Conservation (phyloP, 2,888 invertebrate genomes). For the Torymus aiolomorphi region DNA sequence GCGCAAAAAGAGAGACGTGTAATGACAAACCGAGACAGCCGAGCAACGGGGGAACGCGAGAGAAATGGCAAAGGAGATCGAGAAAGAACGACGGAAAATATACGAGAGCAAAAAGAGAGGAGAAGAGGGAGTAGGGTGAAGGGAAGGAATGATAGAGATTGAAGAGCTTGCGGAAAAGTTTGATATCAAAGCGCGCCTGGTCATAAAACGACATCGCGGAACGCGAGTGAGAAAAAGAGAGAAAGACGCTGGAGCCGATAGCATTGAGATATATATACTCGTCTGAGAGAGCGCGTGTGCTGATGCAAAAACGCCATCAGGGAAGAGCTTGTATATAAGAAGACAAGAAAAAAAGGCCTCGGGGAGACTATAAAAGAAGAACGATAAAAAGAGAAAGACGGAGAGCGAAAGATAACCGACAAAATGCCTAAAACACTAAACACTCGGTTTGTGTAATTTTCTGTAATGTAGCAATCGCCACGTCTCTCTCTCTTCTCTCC, state of each 20-base stretch:
- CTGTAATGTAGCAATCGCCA: conserved; percentile 49
- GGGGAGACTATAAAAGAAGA: neutral
- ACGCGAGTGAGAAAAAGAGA: neutral
- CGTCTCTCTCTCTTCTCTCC: conserved; percentile 1
- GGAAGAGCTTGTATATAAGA: neutral
- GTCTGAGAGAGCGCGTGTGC: neutral
- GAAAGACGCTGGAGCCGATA: conserved; percentile 40
- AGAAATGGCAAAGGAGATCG: neutral
- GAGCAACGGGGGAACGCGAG: neutral
- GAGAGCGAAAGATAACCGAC: conserved; percentile 39
- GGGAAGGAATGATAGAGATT: conserved; percentile 49
- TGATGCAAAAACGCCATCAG: conserved; percentile 30
- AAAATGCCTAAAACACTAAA: conserved; percentile 49
- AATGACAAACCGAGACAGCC: conserved; percentile 41
- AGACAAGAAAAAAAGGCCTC: conserved; percentile 8
- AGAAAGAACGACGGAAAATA: conserved; percentile 15
- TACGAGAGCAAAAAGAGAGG: neutral
- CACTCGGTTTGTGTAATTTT: conserved; percentile 54
- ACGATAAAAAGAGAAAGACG: conserved; percentile 2
- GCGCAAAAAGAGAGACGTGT: conserved; percentile 21
- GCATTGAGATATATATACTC: conserved; percentile 23
- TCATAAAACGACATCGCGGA: conserved; percentile 45
- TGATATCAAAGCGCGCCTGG: conserved; percentile 52
- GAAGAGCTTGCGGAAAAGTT: conserved; percentile 58
- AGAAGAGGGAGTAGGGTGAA: conserved; percentile 23